A percentile compares a stretch with the other conserved stretches of the same genome.
Evolutionary conservation across 2,113 vertebrate genomes (phyloP).

Genomic region (Sarotherodon lohbergeri): DNA sequence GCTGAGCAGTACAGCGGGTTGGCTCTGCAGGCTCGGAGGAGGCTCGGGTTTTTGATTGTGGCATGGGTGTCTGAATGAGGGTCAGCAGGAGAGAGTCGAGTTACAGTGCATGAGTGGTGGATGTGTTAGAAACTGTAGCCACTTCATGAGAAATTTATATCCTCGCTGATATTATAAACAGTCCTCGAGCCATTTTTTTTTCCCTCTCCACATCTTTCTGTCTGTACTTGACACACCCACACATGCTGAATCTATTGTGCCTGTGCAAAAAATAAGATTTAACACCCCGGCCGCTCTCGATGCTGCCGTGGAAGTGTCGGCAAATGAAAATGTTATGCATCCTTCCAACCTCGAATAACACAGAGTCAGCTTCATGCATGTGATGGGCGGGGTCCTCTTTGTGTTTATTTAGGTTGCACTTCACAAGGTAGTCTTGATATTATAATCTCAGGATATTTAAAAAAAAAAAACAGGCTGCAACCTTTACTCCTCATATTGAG

Average conservation of each 20-base stretch:
- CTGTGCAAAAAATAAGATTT: background rate
- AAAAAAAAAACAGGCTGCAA: background rate
- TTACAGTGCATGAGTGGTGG: constrained; percentile 42
- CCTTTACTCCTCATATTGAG: background rate
- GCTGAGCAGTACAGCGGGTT: background rate
- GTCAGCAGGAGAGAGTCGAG: constrained; percentile 45
- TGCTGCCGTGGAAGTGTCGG: background rate
- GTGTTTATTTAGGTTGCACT: constrained; percentile 1
- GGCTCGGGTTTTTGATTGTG: constrained; percentile 47
- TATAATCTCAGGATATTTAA: background rate
- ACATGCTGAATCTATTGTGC: background rate
- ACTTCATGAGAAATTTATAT: constrained; percentile 60
- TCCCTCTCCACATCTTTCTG: background rate
- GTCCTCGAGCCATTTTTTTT: background rate
- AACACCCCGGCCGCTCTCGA: background rate
- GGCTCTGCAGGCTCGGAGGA: constrained; percentile 15
- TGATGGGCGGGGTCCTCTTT: constrained; percentile 11
- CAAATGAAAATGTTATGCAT: constrained; percentile 5
- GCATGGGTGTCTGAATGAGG: constrained; percentile 38
- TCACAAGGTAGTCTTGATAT: background rate
- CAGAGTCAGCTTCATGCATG: constrained; percentile 36
- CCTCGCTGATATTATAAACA: constrained; percentile 42
- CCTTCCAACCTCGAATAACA: constrained; percentile 38
- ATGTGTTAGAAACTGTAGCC: constrained; percentile 50
- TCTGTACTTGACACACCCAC: constrained; percentile 34